Evolutionary conservation across 2,113 vertebrate species (phyloP), one percentile per base, ranked within the genome.

Genomic region (Gyps fulvus): DNA sequence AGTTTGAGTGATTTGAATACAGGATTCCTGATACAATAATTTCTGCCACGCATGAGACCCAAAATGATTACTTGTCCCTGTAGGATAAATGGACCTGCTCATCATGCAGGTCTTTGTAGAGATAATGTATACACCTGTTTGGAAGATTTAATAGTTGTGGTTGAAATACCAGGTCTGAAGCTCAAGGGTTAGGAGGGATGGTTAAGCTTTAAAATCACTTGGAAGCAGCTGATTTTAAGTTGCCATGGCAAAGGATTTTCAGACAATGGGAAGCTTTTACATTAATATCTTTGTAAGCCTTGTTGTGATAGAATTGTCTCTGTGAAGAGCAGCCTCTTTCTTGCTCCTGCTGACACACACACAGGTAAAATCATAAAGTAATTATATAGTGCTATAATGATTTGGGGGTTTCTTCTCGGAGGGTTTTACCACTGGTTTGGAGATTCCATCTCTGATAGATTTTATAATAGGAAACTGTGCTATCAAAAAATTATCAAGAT

Each of bases 181-280:
- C 71, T 78, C 47, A 84, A 83, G 55, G 96, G 96, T 94, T 95
- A 97, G 91, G 58, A 91, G 96, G 20, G 38, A n/a, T 94, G 70
- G 94, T 49, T 96, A 96, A 98, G 96, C 97, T 98, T 88, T 97
- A 97, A 98, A 97, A 97, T 97, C 96, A 96, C 96, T 97, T 97
- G 82, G 97, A 98, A 97, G 96, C 91, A 92, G 93, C 92, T 92
- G 96, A 96, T 96, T 98, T 97, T 94, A 98, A 97, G 97, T 98
- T 98, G 97, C 98, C 98, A 98, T 98, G 98, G 98, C 94, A 98
- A 98, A 97, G 96, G 95, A 97, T 97, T 97, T 93, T 80, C 95
- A 97, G 96, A 98, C 98, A 98, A 97, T 93, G 97, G 90, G 94
- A 96, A 94, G 94, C 96, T 98, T 97, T 97, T 97, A 95, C 96